phyloP scores from a whole-genome alignment of 2,797 vertebrate species.

The Labroides dimidiatus region DNA sequence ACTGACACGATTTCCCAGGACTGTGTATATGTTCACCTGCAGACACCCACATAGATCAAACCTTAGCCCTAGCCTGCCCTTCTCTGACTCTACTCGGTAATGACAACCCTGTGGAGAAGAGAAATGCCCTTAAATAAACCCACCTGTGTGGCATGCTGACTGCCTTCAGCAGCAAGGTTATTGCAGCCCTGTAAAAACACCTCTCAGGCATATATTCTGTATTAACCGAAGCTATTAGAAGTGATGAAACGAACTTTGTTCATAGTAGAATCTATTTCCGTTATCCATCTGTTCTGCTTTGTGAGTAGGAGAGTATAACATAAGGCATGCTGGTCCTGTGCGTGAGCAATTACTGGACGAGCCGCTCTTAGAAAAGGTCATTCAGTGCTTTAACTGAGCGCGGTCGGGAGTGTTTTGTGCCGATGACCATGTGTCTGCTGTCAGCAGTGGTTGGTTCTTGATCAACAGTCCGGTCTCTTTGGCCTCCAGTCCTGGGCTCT shows the following conservation, averaged over 20 bases:
- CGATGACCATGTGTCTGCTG: slow-evolving; percentile 60
- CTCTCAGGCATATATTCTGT: slow-evolving; percentile 10
- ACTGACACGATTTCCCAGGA: slow-evolving; percentile 1
- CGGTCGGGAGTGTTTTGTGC: slow-evolving; percentile 19
- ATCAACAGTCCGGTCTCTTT: slow-evolving; percentile 60
- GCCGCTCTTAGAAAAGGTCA: slow-evolving; percentile 29
- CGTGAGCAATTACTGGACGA: slow-evolving; percentile 30
- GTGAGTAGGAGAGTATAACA: slow-evolving; percentile 13
- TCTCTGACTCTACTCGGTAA: slow-evolving; percentile 15
- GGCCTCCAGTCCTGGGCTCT: slow-evolving; percentile 73
- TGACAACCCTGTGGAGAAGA: slow-evolving; percentile 29
- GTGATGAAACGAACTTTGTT: slow-evolving; percentile 12
- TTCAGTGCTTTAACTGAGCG: slow-evolving; percentile 27
- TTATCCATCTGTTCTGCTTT: slow-evolving; percentile 28
- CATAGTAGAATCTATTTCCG: slow-evolving; percentile 1
- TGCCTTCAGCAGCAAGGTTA: slow-evolving; percentile 16
- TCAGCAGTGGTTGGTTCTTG: slow-evolving; percentile 54
- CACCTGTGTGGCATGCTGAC: slow-evolving; percentile 17
- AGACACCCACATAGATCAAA: slow-evolving; percentile 32
- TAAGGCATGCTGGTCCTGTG: slow-evolving; percentile 9
- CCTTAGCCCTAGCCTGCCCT: slow-evolving; percentile 9
- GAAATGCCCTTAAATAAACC: background rate
- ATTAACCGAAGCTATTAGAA: slow-evolving; percentile 14
- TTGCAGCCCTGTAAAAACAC: slow-evolving; percentile 1
- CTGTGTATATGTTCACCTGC: slow-evolving; percentile 10